These are phyloP conservation scores for Hirtodrosophila trivittata DNA, from an alignment of 2,888 invertebrate genomes.

Conservation along the genomic window DNA sequence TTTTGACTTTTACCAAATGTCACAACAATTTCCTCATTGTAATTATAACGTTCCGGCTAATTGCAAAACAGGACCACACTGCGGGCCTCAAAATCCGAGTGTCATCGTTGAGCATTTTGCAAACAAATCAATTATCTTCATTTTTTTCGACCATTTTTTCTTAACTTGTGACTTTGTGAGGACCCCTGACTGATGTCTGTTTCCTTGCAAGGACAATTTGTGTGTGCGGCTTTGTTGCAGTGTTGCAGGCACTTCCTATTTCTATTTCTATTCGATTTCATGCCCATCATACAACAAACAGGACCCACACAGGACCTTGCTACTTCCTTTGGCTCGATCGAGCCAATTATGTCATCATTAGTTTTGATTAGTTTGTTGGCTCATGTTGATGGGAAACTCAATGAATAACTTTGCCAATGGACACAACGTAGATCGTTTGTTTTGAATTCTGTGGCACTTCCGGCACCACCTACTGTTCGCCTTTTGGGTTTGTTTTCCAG, in stretches of 20 bases:
- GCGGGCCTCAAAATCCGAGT: slow-evolving; percentile 53
- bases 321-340: slow-evolving; percentile 53
- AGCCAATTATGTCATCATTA: slow-evolving; percentile 82
- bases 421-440: slow-evolving; percentile 39
- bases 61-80: slow-evolving; percentile 64
- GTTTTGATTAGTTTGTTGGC: slow-evolving; percentile 63
- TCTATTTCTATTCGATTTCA: slow-evolving; percentile 32
- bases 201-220: slow-evolving; percentile 61
- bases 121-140: slow-evolving; percentile 75
- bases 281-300: slow-evolving; percentile 26
- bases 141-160: slow-evolving; percentile 26
- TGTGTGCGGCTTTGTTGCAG: slow-evolving; percentile 60
- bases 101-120: slow-evolving; percentile 75
- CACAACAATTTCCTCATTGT: slow-evolving; percentile 67
- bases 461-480: slow-evolving; percentile 80
- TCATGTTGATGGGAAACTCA: slow-evolving; percentile 69
- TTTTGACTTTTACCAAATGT: slow-evolving; percentile 64
- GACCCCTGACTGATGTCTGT: slow-evolving; percentile 66
- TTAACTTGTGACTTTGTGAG: slow-evolving; percentile 38
- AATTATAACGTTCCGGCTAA: slow-evolving; percentile 65
- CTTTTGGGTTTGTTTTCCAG: slow-evolving; percentile 47
- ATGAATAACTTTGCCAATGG: slow-evolving; percentile 5
- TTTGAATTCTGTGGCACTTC: slow-evolving; percentile 71
- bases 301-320: slow-evolving; percentile 27
- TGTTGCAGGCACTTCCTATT: slow-evolving; percentile 62